Evolutionary conservation across 2,113 vertebrate genomes (phyloP), one percentile per base, ranked within the genome.

Genomic region (Daphoenositta chrysoptera): DNA sequence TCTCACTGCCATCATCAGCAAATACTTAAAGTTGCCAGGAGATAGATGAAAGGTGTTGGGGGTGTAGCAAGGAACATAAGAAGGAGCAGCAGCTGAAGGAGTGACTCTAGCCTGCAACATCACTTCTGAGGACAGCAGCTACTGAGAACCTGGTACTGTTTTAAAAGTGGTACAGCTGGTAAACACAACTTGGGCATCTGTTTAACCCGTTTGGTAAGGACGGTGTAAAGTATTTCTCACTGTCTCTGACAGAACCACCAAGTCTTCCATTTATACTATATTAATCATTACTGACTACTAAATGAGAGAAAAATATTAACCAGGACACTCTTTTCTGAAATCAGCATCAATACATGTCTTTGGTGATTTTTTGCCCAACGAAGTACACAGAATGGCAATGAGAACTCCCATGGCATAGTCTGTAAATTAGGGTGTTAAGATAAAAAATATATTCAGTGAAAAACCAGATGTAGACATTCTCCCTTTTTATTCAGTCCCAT

Each of bases 171-270:
- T n/a, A 23, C 1, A 1, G 18, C 33, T n/a, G 11, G 35, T 48
- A 63, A 88, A 40, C 1, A 10, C n/a, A 12, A 7, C 21, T 68
- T 71, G 31, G 65, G 22, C 26, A 65, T 15, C 53, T 71, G 8
- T 51, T 93, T 66, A 75, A 47, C 47, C 17, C 20, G 30, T 86
- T 66, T 64, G 17, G 24, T 56, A 68, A 47, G 54, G 56, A 37
- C 5, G 1, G 4, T 44, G 17, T 54, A 39, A 51, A 58, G 6
- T 9, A 19, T 81, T 68, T 51, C 42, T 48, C 12, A 17, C 12
- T 45, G 27, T 8, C 31, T 66, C 26, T 70, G 33, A 31, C 15
- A 56, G 35, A 85, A 51, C 4, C 22, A 30, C 15, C 0, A 0
- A 23, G 3, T 33, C 33, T 73, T 90, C 73, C 12, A 21, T 37